Evolutionary conservation across 1,140 invertebrate species (phyloP).

Genomic region (Scylla paramamosain): DNA sequence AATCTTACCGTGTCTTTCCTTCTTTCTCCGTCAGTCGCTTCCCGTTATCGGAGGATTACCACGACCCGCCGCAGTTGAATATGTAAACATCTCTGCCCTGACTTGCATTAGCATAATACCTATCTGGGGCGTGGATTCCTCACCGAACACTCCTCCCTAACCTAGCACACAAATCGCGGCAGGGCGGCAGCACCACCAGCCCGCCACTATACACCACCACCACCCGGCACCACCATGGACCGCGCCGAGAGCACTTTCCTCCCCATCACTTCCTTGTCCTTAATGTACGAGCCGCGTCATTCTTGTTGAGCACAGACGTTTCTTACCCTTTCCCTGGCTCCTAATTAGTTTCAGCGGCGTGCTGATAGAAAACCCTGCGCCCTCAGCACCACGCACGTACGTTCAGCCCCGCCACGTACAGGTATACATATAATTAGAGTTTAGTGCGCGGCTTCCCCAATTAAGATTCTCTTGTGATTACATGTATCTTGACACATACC

Average conservation of each 20-base stretch:
- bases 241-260: neutral
- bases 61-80: neutral
- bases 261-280: neutral
- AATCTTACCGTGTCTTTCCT: neutral
- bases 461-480: neutral
- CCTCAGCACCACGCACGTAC: neutral
- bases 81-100: neutral
- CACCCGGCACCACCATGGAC: too few species aligned
- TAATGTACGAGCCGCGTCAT: neutral
- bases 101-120: slow-evolving; percentile 14
- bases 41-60: neutral
- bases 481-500: neutral
- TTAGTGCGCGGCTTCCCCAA: neutral
- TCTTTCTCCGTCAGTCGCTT: neutral
- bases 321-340: neutral
- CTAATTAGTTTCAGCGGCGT: neutral
- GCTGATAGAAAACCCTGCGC: neutral
- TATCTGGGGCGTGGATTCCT: neutral
- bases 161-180: neutral
- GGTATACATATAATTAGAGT: neutral
- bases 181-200: neutral
- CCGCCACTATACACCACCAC: neutral
- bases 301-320: neutral
- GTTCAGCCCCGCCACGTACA: neutral
- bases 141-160: neutral